Evolutionary conservation across 2,888 invertebrate species (phyloP).

Genomic region (Asteroscopus sphinx): DNA sequence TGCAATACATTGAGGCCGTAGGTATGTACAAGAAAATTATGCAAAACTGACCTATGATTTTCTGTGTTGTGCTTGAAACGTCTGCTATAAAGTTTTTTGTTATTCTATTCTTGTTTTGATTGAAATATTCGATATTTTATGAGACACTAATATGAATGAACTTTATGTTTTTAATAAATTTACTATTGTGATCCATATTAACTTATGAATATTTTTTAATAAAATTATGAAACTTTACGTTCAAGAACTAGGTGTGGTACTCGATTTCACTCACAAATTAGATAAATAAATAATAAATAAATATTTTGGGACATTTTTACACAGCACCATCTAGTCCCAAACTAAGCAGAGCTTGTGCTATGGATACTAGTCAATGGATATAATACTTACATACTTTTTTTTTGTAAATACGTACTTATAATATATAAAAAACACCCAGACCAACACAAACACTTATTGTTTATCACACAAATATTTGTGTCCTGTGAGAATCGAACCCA

Average conservation of each 20-base stretch:
- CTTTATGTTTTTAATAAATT: constrained; percentile 17
- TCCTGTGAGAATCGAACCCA: too few species aligned
- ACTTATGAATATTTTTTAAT: constrained; percentile 18
- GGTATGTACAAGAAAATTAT: constrained; percentile 21
- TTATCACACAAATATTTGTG: too few species aligned
- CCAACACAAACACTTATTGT: too few species aligned
- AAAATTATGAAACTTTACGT: neutral
- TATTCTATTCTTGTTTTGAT: constrained; percentile 24
- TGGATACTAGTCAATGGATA: too few species aligned
- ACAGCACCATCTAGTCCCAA: too few species aligned
- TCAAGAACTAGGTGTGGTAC: neutral
- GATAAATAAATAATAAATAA: too few species aligned
- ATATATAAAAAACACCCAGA: too few species aligned
- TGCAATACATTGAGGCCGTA: constrained; percentile 16
- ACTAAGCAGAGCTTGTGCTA: too few species aligned
- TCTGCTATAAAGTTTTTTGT: constrained; percentile 5
- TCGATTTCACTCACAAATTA: neutral
- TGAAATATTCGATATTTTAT: constrained; percentile 40
- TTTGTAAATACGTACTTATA: too few species aligned
- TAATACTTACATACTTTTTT: too few species aligned
- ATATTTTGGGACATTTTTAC: too few species aligned
- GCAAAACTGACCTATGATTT: constrained; percentile 37
- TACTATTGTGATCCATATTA: constrained; percentile 19
- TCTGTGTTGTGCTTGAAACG: neutral
- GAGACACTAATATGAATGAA: constrained; percentile 29